Conservation (phyloP, 2,797 vertebrate species). For the Microtus californicus region DNA sequence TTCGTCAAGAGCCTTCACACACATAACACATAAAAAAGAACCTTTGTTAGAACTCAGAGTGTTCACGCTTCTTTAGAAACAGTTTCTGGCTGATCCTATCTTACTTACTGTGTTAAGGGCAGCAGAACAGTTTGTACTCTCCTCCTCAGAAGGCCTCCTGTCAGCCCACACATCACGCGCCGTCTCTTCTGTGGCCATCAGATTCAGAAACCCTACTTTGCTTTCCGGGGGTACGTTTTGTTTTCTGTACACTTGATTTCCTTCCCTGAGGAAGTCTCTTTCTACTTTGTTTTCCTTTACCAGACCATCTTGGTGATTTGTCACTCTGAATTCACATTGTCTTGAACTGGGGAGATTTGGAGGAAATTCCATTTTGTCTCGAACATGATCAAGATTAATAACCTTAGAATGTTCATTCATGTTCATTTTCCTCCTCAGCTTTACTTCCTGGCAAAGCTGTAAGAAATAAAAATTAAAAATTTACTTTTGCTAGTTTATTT, state of each 20-base stretch:
- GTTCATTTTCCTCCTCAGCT: conserved; percentile 90
- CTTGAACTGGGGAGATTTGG: conserved; percentile 86
- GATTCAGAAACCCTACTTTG: conserved; percentile 70
- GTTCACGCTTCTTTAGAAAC: conserved; percentile 57
- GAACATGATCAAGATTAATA: conserved; percentile 59
- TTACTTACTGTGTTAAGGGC: conserved; percentile 95
- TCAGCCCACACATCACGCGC: conserved; percentile 81
- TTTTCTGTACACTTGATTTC: conserved; percentile 78
- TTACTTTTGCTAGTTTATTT: not conserved
- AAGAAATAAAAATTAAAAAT: conserved; percentile 77
- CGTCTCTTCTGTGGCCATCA: conserved; percentile 73
- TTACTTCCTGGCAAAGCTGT: conserved; percentile 96
- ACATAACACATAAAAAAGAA: conserved; percentile 69
- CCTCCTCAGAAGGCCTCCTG: conserved; percentile 85
- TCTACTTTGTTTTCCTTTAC: conserved; percentile 84
- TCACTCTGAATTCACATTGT: conserved; percentile 79
- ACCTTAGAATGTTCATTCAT: conserved; percentile 81
- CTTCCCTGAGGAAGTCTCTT: conserved; percentile 74
- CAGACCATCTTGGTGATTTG: conserved; percentile 68
- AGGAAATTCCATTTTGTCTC: conserved; percentile 86
- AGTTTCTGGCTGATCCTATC: not conserved
- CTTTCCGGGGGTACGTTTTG: conserved; percentile 74
- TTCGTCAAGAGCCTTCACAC: conserved; percentile 95
- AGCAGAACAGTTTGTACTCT: conserved; percentile 90
- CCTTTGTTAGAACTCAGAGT: conserved; percentile 70